These are phyloP conservation scores for Acronicta alni DNA, from an alignment of 2,888 invertebrate genomes.

Conservation along the genomic window DNA sequence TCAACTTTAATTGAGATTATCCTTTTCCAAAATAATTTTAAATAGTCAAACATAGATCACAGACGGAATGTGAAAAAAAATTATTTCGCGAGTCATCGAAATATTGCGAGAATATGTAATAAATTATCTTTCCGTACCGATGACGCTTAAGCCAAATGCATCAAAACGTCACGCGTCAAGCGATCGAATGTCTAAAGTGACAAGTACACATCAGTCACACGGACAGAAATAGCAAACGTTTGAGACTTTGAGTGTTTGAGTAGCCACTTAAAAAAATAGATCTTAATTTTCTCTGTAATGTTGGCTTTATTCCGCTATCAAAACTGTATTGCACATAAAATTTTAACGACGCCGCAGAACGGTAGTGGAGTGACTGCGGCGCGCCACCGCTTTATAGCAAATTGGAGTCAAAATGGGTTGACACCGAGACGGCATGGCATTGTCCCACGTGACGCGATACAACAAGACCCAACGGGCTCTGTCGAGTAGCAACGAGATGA, in stretches of 20 bases:
- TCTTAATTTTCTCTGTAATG: slow-evolving; percentile 42
- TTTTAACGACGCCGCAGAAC: slow-evolving; percentile 54
- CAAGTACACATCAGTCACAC: slow-evolving; percentile 38
- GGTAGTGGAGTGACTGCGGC: slow-evolving; percentile 41
- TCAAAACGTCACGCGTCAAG: slow-evolving; percentile 39
- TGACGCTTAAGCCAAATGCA: slow-evolving; percentile 57
- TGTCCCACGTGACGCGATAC: slow-evolving; percentile 66
- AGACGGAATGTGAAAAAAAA: too few relatives aligned
- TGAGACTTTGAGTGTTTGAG: too few relatives aligned
- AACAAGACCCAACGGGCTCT: slow-evolving; percentile 57
- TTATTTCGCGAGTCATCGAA: slow-evolving; percentile 35
- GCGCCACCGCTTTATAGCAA: slow-evolving; percentile 57
- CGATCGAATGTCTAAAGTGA: slow-evolving; percentile 43
- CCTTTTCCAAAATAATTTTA: slow-evolving; percentile 62
- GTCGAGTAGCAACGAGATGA: slow-evolving; percentile 55
- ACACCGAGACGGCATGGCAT: slow-evolving; percentile 58
- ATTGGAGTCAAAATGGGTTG: slow-evolving; percentile 63
- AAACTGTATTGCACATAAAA: slow-evolving; percentile 52
- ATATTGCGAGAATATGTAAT: slow-evolving; percentile 42
- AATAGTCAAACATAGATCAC: slow-evolving; percentile 52
- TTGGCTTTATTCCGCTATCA: slow-evolving; percentile 47
- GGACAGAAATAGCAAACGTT: slow-evolving; percentile 34
- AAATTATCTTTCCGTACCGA: too few relatives aligned
- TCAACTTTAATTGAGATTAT: slow-evolving; percentile 70
- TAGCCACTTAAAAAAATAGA: slow-evolving; percentile 39